Base-by-base conservation (phyloP, 1,140 invertebrate species). In the Psilanteris sp. region DNA sequence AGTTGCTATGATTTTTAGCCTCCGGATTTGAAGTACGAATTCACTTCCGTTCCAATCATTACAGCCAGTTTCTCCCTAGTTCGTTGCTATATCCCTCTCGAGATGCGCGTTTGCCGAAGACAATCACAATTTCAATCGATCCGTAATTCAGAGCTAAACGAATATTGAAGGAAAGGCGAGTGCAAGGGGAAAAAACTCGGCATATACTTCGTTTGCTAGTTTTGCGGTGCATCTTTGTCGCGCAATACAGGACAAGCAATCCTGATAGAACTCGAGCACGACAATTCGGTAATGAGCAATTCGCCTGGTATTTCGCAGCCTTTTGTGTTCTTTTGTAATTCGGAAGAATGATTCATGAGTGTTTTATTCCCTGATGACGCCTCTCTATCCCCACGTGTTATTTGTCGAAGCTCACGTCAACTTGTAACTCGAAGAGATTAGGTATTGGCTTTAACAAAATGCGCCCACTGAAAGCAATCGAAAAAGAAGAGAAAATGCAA, bases 271-370 rank as follows among this genome's bases (percentile, higher is more conserved):
- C 55, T 57, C 44, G 41, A n/a, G n/a, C n/a, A n/a, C 70, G 71
- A 64, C 34, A 77, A 80, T 80, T 82, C 77, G 70, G 77, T 84
- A 83, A 85, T 82, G 80, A 83, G 82, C 80, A 80, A 84, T 85
- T 85, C 75, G 81, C 78, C 83, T 71, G 62, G 78, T 81, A 81
- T 84, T 83, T 85, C 70, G 67, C 80, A 82, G 82, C 70, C 78
- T 80, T 82, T 85, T 84, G 78, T 84, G 68, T 43, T 54, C 73
- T 66, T 80, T 78, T 62, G 74, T 72, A 74, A 59, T 75, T 75
- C 4, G 4, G 7, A n/a, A 27, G 18, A 20, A 52, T 32, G 39
- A 66, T 66, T 66, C 46, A 66, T 36, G 37, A 52, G 46, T 46
- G 61, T 14, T 46, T 15, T 41, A 50, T 50, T 64, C 37, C 61